Evolutionary conservation across 2,888 invertebrate species (phyloP), one percentile per base, ranked within the genome.

Genomic region (Nomada hirtipes): DNA sequence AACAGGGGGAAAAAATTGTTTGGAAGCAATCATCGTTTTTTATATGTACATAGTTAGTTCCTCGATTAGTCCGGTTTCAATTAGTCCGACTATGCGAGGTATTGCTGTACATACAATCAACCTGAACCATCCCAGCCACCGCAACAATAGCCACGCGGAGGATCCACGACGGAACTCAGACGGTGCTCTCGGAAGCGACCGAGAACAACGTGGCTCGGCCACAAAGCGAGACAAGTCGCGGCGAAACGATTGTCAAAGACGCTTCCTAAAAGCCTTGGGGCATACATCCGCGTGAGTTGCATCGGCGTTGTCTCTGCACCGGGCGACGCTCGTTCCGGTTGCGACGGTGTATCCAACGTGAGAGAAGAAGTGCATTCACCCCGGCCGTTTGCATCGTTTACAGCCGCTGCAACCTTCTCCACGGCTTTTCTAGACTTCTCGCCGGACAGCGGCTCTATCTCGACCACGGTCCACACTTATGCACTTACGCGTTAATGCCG

Each of bases 401-500:
- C 88, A 86, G 84, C 79, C 84, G 82, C 76, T 59, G 78, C 83
- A 86, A 84, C 88, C 82, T 86, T 87, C 83, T 75, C 64, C 73
- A 42, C 60, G 60, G 79, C 81, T 87, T 84, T 85, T 79, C 86
- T 68, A 79, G 69, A 63, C 78, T 76, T 55, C 55, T 57, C 47
- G 72, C 42, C 53, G 44, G 44, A 57, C 59, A 76, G 73, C 84
- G 74, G 73, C 82, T 82, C 87, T 83, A 83, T 83, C 88, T 88
- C 82, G 80, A 82, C 86, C 85, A 85, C 76, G 73, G 77, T 82
- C 82, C 85, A 87, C 86, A 86, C 87, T 86, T 89, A 86, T 85
- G 87, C 88, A 82, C 89, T 89, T 88, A 89, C 86, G 86, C 86
- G 86, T 86, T 89, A 88, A 89, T 87, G 88, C 86, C 81, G 85